Evolutionary conservation across 2,113 vertebrate genomes (phyloP).

Genomic region (Sapajus apella): DNA sequence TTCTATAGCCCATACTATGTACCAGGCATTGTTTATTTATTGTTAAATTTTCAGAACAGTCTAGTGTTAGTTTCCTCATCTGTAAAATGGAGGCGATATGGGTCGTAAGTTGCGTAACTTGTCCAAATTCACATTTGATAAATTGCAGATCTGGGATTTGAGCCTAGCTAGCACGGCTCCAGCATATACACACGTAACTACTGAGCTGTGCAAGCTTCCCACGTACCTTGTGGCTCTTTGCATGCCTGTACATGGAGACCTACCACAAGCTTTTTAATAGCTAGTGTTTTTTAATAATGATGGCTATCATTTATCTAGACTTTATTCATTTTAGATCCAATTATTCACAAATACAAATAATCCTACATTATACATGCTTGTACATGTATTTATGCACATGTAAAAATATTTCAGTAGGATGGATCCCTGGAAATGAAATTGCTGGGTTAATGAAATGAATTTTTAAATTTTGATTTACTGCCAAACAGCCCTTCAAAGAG

Average conservation of each 20-base stretch:
- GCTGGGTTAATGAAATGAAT: not conserved
- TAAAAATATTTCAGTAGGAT: constrained; percentile 20
- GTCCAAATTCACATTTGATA: not conserved
- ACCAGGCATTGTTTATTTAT: not conserved
- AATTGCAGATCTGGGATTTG: not conserved
- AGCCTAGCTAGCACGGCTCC: not conserved
- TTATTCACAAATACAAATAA: constrained; percentile 30
- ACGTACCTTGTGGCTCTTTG: not conserved
- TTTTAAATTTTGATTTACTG: constrained; percentile 3
- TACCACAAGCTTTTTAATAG: not conserved
- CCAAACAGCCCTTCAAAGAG: constrained; percentile 16
- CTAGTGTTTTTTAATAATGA: not conserved
- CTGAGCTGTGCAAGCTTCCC: not conserved
- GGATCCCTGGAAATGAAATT: constrained; percentile 30
- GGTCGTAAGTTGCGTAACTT: not conserved
- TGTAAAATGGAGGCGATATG: not conserved
- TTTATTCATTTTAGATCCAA: constrained; percentile 32
- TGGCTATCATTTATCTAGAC: not conserved
- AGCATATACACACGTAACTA: not conserved
- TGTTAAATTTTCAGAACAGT: not conserved
- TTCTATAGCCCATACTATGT: not conserved
- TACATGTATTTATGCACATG: not conserved
- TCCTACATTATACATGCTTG: not conserved
- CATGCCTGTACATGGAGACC: not conserved
- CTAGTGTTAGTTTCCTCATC: not conserved